Base-by-base conservation (phyloP, 1,140 invertebrate genomes). In the Drosophila ananassae region DNA sequence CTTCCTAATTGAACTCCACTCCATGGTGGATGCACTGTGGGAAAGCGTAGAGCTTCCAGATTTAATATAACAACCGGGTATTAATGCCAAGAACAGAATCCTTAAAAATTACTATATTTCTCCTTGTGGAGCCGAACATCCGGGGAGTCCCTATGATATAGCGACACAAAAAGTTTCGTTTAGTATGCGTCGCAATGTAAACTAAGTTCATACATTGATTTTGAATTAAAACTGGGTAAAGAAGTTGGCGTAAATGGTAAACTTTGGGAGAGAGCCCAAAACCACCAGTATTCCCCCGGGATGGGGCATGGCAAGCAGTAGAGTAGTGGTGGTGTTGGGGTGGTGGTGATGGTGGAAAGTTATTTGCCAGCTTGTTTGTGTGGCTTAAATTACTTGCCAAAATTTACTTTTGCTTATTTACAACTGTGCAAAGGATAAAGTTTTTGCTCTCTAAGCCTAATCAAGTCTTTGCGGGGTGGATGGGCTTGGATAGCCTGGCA, bases 381-480 rank as follows among this genome's bases (percentile, higher is more conserved):
- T 87, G 82, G 82, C 82, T 87, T 87, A 89, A 87, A 87, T 87
- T 87, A 87, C 82, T 87, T 87, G 83, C 82, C 82, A 87, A 87
- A 87, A 87, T 87, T 87, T 87, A 87, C 82, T 87, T 87, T 87
- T 87, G 83, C 82, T 87, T 87, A 87, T 87, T 87, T 87, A 87
- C 82, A 89, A 87, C 82, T 87, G 82, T 82, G 82, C 82, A 89
- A 82, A 87, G 82, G 82, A 87, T 87, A 87, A 87, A 87, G 82
- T 87, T 87, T 84, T 85, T 63, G 75, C 75, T 41, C 59, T 75
- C 82, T 89, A 89, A 89, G 82, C 82, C 82, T 87, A 87, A 87
- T 87, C 82, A 87, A 89, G 74, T 89, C 82, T 89, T 73, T 74
- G 81, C 59, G 59, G 59, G n/a, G 60, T 7, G 60, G 53, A 41